Conservation (phyloP, 2,113 vertebrate genomes). For the Sakesphorus luctuosus region DNA sequence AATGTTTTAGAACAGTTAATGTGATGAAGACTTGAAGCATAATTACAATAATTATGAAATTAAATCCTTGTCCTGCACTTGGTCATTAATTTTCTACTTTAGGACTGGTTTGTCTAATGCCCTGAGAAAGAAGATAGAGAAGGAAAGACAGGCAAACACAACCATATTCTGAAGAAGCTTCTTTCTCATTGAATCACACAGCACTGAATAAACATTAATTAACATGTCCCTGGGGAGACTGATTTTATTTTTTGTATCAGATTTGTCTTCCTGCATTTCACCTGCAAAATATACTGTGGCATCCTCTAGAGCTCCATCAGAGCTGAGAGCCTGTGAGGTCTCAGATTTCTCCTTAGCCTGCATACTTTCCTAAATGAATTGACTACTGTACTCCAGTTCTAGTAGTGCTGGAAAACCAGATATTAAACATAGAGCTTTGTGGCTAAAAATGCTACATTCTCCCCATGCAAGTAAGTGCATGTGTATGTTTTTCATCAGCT, state of each 20-base stretch:
- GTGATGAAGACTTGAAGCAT: background rate
- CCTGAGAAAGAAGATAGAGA: background rate
- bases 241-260: background rate
- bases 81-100: background rate
- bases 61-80: background rate
- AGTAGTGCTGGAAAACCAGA: background rate
- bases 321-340: background rate
- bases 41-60: background rate
- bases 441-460: background rate
- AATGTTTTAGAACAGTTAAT: background rate
- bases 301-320: background rate
- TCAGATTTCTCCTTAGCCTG: background rate
- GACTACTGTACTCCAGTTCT: background rate
- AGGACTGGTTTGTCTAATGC: background rate
- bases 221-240: accelerated
- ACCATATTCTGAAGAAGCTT: background rate
- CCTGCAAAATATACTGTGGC: background rate
- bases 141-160: background rate
- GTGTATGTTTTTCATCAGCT: background rate
- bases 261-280: background rate
- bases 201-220: background rate
- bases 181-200: background rate
- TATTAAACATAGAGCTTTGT: background rate
- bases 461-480: background rate
- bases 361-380: background rate